phyloP scores from a whole-genome alignment of 2,113 vertebrate species.

The Crotalus viridis region DNA sequence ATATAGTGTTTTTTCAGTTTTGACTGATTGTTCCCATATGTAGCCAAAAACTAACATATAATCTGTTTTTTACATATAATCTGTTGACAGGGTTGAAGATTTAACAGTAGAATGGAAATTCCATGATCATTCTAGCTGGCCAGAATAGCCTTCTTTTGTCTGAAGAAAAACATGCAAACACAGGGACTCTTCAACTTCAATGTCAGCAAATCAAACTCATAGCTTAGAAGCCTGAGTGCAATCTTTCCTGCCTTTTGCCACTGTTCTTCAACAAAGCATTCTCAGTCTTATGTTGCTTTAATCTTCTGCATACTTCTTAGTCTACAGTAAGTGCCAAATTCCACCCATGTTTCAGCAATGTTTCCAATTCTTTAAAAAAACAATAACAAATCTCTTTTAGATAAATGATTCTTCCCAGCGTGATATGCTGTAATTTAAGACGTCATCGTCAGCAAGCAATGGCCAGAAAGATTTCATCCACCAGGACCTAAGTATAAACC shows the following conservation, averaged over 20 bases:
- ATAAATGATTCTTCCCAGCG: not conserved
- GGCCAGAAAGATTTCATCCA: not conserved
- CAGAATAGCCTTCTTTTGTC: not conserved
- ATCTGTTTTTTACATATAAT: not conserved
- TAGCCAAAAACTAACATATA: not conserved
- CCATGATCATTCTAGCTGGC: not conserved
- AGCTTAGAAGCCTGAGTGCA: not conserved
- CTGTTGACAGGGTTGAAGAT: not conserved
- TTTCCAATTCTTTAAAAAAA: not conserved
- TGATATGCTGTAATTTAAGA: not conserved
- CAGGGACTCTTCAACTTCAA: not conserved
- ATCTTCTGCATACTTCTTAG: slow-evolving; percentile 7
- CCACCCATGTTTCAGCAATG: not conserved
- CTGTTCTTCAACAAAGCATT: not conserved
- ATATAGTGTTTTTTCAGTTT: not conserved
- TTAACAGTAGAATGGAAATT: not conserved
- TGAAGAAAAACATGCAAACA: not conserved
- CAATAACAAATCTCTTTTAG: not conserved
- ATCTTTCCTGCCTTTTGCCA: not conserved
- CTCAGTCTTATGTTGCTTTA: not conserved
- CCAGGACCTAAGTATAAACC: not conserved
- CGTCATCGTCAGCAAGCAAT: not conserved
- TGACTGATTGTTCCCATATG: not conserved
- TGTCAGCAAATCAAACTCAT: not conserved
- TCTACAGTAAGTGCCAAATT: slow-evolving; percentile 8